phyloP scores from a whole-genome alignment of 2,113 vertebrate species.

The human (Homo sapiens) region GRCh38 chr9:10198501-10199000 shows the following conservation, averaged over 20 bases:
- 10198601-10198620: background rate
- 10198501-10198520: slow-evolving; percentile 67
- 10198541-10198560: slow-evolving; percentile 23
- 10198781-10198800: background rate
- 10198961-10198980: background rate
- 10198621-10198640: slow-evolving; percentile 57
- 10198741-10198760: background rate
- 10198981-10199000: background rate
- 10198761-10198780: slow-evolving; percentile 8
- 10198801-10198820: slow-evolving; percentile 1
- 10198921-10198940: background rate
- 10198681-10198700: slow-evolving; percentile 5
- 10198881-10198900: background rate
- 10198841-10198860: background rate
- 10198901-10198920: background rate
- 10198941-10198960: background rate
- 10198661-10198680: slow-evolving; percentile 6
- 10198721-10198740: slow-evolving; percentile 36
- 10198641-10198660: slow-evolving; percentile 45
- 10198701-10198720: background rate
- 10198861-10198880: background rate
- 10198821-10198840: background rate
- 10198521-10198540: slow-evolving; percentile 51
- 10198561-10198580: background rate
- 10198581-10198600: slow-evolving; percentile 33